Conservation (phyloP, 2,888 invertebrate species). For the Orthonevra nobilis region DNA sequence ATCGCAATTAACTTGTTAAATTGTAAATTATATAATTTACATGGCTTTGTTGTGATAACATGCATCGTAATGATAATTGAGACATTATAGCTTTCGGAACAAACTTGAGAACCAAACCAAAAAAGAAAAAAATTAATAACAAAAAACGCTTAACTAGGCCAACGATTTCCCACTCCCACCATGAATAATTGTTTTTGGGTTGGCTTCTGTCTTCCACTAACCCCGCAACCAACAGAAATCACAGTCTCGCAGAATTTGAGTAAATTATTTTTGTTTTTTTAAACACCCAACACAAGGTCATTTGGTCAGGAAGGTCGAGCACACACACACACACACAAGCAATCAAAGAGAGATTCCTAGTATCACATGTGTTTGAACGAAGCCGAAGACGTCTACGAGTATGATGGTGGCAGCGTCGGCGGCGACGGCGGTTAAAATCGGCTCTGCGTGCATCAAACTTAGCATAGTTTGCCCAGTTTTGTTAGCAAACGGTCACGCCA, state of each 20-base stretch:
- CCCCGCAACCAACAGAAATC: constrained; percentile 35
- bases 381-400: constrained; percentile 37
- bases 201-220: not conserved
- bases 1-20: constrained; percentile 65
- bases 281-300: constrained; percentile 66
- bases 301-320: constrained; percentile 68
- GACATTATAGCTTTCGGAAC: constrained; percentile 30
- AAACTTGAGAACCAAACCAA: constrained; percentile 23
- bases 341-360: not conserved
- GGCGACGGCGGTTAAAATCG: constrained; percentile 43
- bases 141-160: constrained; percentile 55
- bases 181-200: constrained; percentile 23
- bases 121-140: not conserved
- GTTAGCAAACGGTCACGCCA: constrained; percentile 72
- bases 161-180: constrained; percentile 58
- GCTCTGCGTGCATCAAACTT: constrained; percentile 68
- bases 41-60: constrained; percentile 62
- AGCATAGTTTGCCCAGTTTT: constrained; percentile 68
- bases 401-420: constrained; percentile 6
- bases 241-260: constrained; percentile 51
- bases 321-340: constrained; percentile 11
- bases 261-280: constrained; percentile 59
- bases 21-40: constrained; percentile 64
- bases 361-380: constrained; percentile 17
- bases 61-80: constrained; percentile 58